These are phyloP conservation scores for Leptosomus discolor DNA, from an alignment of 2,113 vertebrate species.

Conservation along the genomic window DNA sequence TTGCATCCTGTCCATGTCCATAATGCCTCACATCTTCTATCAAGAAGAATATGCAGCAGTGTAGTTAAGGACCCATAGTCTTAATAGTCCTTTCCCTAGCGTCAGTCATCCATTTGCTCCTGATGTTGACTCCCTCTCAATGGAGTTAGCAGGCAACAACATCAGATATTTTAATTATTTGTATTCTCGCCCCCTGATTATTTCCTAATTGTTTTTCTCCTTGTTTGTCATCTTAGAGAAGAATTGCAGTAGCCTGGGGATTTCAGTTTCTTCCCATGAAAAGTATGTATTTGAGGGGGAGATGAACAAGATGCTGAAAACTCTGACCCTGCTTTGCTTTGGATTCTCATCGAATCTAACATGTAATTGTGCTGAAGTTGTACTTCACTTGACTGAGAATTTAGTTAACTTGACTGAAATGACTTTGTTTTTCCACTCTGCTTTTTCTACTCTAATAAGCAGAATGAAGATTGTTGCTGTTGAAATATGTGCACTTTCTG, in stretches of 20 bases:
- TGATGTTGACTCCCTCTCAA: not conserved
- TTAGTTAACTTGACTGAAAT: constrained; percentile 4
- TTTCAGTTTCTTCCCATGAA: not conserved
- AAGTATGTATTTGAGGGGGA: not conserved
- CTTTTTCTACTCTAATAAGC: not conserved
- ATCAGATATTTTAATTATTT: not conserved
- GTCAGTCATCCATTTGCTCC: not conserved
- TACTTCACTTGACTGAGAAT: not conserved
- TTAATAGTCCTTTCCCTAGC: not conserved
- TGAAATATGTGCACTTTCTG: not conserved
- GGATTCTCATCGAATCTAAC: not conserved
- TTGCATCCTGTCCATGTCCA: not conserved
- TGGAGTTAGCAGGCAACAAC: not conserved
- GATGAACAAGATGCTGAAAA: not conserved
- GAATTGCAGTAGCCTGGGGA: not conserved
- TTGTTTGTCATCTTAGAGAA: not conserved
- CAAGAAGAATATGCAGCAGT: not conserved
- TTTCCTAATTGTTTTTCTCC: not conserved
- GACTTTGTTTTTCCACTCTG: not conserved
- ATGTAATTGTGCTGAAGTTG: not conserved
- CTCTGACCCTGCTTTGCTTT: not conserved
- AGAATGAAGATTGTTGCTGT: not conserved
- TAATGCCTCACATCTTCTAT: not conserved
- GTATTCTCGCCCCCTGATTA: not conserved
- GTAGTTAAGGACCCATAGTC: not conserved